Evolutionary conservation across 2,888 invertebrate species (phyloP), one percentile per base, ranked within the genome.

Genomic region (Malthinus seriepunctatus): DNA sequence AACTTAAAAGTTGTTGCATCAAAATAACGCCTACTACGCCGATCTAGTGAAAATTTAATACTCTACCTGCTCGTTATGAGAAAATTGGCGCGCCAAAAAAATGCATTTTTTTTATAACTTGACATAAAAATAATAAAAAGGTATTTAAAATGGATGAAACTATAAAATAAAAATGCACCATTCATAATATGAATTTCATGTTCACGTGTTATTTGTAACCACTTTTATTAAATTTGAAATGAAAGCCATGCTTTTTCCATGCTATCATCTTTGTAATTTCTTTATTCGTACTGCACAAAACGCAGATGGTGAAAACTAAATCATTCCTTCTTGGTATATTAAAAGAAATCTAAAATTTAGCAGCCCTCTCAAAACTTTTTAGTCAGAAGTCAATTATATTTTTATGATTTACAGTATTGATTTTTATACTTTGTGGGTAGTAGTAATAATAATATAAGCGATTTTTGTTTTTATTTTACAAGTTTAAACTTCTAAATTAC

Each of bases 221-320:
- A 64, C 65, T 69, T 72, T 72, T 73, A 73, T 73, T 72, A 72
- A 71, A 73, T 70, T 69, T 66, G 68, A 71, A 71, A 73, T 70
- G 73, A 71, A 71, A 72, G 68, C 70, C 70, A 73, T 73, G 72
- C 71, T 68, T 73, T 73, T 68, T 67, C 72, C 67, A 63, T 59
- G 65, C 68, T 68, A 72, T 68, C 68, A 69, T 69, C 69, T 67
- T 65, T 65, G 71, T 71, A 73, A 73, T 73, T 73, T 73, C 71
- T 73, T 71, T 71, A 72, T 72, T 66, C 66, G 64, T 65, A 68
- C 60, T 67, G 67, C 69, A 63, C 73, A 72, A 70, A 71, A 67
- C 69, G 63, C 73, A 72, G 72, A 71, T 73, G 73, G 66, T 63
- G 68, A 67, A 67, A 69, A 69, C 69, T 73, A 73, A 73, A 73